Conservation (phyloP, 2,888 invertebrate genomes). For the Selenia dentaria region DNA sequence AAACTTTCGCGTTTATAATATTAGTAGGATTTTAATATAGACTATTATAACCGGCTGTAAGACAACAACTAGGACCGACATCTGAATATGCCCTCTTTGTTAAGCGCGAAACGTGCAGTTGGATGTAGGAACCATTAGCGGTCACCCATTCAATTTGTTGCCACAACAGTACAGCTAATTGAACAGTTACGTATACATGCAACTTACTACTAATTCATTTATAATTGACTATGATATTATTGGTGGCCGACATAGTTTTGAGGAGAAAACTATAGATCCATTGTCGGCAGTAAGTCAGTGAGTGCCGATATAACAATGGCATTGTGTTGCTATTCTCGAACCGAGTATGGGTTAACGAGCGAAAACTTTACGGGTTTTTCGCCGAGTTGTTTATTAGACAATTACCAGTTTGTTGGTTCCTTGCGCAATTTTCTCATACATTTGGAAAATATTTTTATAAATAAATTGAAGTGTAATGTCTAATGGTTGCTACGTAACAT, state of each 20-base stretch:
- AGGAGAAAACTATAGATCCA: constrained; percentile 6
- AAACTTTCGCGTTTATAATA: no score
- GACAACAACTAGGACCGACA: no score
- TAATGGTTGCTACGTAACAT: not conserved
- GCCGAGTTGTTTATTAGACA: constrained; percentile 20
- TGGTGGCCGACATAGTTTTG: not conserved
- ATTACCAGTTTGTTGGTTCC: constrained; percentile 8
- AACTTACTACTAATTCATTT: no score
- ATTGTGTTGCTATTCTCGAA: constrained; percentile 15
- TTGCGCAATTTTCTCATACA: constrained; percentile 2
- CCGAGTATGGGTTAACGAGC: constrained; percentile 16
- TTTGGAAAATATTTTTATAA: not conserved
- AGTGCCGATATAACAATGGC: constrained; percentile 19
- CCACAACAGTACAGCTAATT: no score
- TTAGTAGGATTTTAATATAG: no score
- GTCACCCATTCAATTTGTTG: no score
- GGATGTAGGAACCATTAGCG: no score
- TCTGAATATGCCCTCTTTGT: no score
- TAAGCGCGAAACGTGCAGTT: no score
- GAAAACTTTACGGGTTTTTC: constrained; percentile 13
- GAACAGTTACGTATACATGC: no score
- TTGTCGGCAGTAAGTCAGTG: constrained; percentile 11
- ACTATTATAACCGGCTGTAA: no score
- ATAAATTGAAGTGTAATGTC: not conserved
- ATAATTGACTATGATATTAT: not conserved